A percentile compares a stretch with the other conserved stretches of the same genome.
These are phyloP conservation scores for Mesorhabditis sp. DNA, from an alignment of 2,888 invertebrate genomes.

Conservation along the genomic window DNA sequence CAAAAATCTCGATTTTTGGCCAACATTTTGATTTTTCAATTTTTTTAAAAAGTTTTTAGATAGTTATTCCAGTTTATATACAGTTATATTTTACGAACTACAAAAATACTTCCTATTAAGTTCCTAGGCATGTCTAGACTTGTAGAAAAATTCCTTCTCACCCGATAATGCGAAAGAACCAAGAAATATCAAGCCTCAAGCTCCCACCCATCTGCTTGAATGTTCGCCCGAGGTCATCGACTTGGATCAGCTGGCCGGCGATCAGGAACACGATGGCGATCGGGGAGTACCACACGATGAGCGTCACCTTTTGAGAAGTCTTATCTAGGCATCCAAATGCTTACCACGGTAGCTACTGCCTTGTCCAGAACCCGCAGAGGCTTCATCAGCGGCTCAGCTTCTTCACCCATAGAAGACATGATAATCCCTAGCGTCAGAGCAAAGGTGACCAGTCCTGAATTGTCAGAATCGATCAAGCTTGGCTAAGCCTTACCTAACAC, in stretches of 20 bases:
- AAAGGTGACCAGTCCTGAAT: background rate
- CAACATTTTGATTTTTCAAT: too few species aligned
- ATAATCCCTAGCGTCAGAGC: background rate
- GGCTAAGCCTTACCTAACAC: background rate
- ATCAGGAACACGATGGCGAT: background rate
- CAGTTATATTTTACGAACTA: too few species aligned
- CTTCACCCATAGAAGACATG: background rate
- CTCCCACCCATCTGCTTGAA: background rate
- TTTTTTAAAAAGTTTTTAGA: too few species aligned
- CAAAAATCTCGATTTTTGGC: too few species aligned
- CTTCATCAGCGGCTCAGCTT: background rate
- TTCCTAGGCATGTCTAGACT: too few species aligned
- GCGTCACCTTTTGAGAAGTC: background rate
- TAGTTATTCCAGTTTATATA: too few species aligned
- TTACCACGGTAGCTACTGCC: background rate
- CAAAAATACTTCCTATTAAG: too few species aligned
- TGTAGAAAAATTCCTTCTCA: too few species aligned
- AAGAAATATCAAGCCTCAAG: background rate
- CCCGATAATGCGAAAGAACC: background rate
- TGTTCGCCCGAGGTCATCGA: background rate
- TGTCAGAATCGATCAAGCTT: background rate
- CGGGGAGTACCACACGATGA: constrained; percentile 1
- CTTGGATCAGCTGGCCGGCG: background rate
- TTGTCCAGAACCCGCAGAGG: background rate
- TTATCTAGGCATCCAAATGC: too few species aligned